phyloP scores from a whole-genome alignment of 2,113 vertebrate genomes.

The Menura novaehollandiae region DNA sequence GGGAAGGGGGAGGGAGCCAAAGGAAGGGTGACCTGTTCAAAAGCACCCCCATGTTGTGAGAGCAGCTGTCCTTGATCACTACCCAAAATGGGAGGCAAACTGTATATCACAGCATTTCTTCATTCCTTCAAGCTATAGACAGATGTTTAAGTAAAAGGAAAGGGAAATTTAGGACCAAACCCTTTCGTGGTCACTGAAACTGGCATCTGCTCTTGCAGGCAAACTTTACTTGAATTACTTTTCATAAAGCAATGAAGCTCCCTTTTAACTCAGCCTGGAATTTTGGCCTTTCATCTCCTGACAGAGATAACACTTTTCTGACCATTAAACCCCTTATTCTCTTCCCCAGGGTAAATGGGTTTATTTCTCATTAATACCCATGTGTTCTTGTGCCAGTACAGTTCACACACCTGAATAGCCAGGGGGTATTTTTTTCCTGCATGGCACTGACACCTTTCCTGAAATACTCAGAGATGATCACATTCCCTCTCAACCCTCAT shows the following conservation, averaged over 20 bases:
- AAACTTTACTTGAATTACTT: neutral
- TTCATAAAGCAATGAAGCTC: neutral
- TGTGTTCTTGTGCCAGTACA: neutral
- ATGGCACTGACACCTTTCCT: neutral
- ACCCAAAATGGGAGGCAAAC: neutral
- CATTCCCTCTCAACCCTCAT: neutral
- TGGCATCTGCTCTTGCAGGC: neutral
- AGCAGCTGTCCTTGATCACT: neutral
- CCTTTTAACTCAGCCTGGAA: conserved; percentile 1
- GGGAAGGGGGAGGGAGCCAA: neutral
- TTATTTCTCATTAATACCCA: conserved; percentile 4
- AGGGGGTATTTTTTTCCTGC: neutral
- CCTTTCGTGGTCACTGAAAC: neutral
- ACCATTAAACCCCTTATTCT: neutral
- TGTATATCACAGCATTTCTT: neutral
- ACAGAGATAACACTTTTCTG: neutral
- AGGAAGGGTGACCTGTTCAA: neutral
- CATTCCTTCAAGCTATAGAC: neutral
- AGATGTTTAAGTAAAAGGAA: neutral
- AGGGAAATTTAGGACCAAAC: neutral
- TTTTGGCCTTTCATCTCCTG: conserved; percentile 10
- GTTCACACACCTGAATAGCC: neutral
- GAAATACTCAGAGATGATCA: neutral
- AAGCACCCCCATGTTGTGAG: neutral
- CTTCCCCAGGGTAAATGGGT: neutral